Base-by-base conservation (phyloP, 1,140 invertebrate species). In the Leguminivora glycinivorella region DNA sequence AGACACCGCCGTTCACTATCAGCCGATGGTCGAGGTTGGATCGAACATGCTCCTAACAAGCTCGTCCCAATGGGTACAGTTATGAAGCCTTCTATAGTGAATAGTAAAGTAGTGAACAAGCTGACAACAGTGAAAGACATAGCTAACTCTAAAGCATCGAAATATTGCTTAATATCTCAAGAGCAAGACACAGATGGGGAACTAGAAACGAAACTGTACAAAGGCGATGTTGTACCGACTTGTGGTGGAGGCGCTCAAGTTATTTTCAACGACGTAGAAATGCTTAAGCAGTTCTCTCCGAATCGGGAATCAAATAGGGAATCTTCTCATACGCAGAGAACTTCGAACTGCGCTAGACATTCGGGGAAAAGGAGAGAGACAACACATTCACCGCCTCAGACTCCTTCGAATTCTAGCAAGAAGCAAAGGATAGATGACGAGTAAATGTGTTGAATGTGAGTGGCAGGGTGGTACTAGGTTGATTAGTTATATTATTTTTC, bases 211-310 rank as follows among this genome's bases (percentile, higher is more conserved):
- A 96, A 96, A 80, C 82, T 99, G 43, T 97, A 97, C 79, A 99
- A 99, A 93, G 98, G 95, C 56, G 96, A 99, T 88, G 96, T 99
- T 29, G 93, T 99, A 14, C 97, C 97, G 10, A 99, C 98, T 0
- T 95, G 95, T 71, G 96, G 96, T 14, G 98, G 98, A 7, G 98
- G 98, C 0, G 96, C 97, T 1, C 97, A 99, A 83, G 97, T 99
- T 0, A 95, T 99, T 25, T 99, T 99, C 80, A 97, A 97, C 77
- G 98, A 99, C 89, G 96, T 99, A 1, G 98, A 99, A 91, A 95
- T 95, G 74, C 87, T 99, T 4, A 96, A 95, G 78, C 98, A 99
- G 85, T 93, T 94, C 75, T 97, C 97, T 0, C 97, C 97, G 3
- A 93, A 89, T 12, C 75, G 72, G 26, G 82, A 83, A 1, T 70